Conservation (phyloP, 1,140 invertebrate species). For the Tetragnatha versicolor region DNA sequence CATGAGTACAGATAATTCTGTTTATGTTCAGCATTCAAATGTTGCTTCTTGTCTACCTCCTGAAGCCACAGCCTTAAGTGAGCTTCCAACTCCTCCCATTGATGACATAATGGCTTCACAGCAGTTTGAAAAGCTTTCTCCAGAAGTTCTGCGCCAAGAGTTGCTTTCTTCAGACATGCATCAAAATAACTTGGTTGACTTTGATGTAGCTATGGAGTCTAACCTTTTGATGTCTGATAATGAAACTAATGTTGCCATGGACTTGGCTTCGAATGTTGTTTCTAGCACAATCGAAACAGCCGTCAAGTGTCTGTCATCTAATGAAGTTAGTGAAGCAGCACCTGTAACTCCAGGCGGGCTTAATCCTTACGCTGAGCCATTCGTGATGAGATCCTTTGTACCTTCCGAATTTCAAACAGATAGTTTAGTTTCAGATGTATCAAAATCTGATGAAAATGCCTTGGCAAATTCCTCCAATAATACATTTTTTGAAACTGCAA, state of each 20-base stretch:
- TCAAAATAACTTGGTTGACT: not conserved
- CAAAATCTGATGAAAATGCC: too few relatives aligned
- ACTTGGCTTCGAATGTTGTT: constrained; percentile 38
- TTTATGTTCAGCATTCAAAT: constrained; percentile 5
- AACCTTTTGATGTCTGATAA: not conserved
- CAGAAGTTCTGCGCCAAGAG: not conserved
- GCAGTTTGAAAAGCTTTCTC: constrained; percentile 5
- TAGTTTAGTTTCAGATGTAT: too few relatives aligned
- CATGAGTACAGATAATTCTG: not conserved
- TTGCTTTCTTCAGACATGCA: not conserved
- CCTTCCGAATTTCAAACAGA: not conserved
- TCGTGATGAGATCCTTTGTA: constrained; percentile 45
- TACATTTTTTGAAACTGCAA: too few relatives aligned
- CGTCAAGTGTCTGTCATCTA: constrained; percentile 14
- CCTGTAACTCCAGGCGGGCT: not conserved
- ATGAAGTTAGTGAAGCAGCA: not conserved
- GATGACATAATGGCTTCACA: constrained; percentile 43
- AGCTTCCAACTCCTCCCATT: constrained; percentile 47
- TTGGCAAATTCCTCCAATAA: too few relatives aligned
- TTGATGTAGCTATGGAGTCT: not conserved
- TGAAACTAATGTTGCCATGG: constrained; percentile 21
- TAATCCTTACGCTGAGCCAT: constrained; percentile 46
- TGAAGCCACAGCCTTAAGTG: constrained; percentile 50
- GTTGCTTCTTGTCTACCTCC: constrained; percentile 10
- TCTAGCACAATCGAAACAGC: constrained; percentile 42